Evolutionary conservation across 2,888 invertebrate species (phyloP).

Genomic region (Carabus problematicus): DNA sequence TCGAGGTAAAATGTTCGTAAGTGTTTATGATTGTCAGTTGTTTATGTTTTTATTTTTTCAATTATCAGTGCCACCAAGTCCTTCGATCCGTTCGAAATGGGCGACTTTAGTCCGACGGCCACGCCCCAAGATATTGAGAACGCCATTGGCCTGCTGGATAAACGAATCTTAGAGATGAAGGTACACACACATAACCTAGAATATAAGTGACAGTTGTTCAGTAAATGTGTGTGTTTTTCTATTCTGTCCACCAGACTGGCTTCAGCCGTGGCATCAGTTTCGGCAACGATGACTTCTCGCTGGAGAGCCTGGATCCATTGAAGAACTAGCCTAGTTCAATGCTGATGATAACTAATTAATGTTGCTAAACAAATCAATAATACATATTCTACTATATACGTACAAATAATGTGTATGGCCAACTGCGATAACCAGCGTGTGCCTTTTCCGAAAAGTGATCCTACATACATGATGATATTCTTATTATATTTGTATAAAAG

Average conservation of each 20-base stretch:
- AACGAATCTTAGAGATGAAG: slow-evolving; percentile 86
- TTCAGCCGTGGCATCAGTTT: slow-evolving; percentile 87
- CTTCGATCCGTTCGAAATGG: slow-evolving; percentile 86
- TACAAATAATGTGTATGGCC: slow-evolving; percentile 22
- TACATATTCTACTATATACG: slow-evolving; percentile 24
- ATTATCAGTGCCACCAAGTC: slow-evolving; percentile 53
- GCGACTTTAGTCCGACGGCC: slow-evolving; percentile 68
- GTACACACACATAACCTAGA: too few relatives aligned
- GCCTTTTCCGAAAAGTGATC: slow-evolving; percentile 38
- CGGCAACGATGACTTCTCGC: slow-evolving; percentile 92
- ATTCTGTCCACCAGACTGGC: slow-evolving; percentile 87
- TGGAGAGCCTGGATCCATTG: slow-evolving; percentile 93
- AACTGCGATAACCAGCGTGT: slow-evolving; percentile 26
- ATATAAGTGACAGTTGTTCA: too few relatives aligned
- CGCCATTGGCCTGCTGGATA: slow-evolving; percentile 82
- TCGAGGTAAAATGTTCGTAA: slow-evolving; percentile 48
- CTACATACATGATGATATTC: slow-evolving; percentile 27
- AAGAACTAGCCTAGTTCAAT: slow-evolving; percentile 65
- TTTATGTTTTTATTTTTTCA: slow-evolving; percentile 36
- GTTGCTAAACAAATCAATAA: slow-evolving; percentile 28
- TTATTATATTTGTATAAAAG: slow-evolving; percentile 36
- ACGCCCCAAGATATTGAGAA: slow-evolving; percentile 70
- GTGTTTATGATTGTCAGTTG: neutral
- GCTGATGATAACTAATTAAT: slow-evolving; percentile 1
- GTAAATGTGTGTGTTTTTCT: slow-evolving; percentile 54